phyloP scores from a whole-genome alignment of 1,140 invertebrate genomes.

The Lasioglossum albipes region DNA sequence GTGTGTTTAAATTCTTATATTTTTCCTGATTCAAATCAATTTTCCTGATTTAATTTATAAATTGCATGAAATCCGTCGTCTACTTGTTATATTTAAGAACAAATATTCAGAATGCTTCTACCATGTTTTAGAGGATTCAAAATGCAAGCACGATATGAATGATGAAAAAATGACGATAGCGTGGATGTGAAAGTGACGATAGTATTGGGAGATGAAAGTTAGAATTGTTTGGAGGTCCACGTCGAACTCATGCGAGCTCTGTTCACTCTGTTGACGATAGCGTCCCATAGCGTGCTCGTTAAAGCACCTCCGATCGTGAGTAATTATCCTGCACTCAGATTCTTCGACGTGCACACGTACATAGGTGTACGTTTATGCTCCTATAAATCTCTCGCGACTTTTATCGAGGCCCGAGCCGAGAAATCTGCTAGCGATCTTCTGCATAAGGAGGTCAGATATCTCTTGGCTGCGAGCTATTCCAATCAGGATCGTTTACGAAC shows the following conservation, averaged over 20 bases:
- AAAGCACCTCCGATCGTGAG: conserved; percentile 7
- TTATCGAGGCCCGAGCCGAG: not conserved
- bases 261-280: not conserved
- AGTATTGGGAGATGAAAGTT: too few species aligned
- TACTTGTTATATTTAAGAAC: too few species aligned
- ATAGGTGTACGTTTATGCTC: not conserved
- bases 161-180: too few species aligned
- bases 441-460: conserved; percentile 4
- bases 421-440: not conserved
- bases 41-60: too few species aligned
- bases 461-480: not conserved
- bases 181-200: too few species aligned
- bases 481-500: not conserved
- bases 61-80: too few species aligned
- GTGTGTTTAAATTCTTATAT: too few species aligned
- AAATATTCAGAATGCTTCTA: too few species aligned
- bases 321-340: not conserved
- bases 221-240: not conserved
- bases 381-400: conserved; percentile 33
- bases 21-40: too few species aligned
- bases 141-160: too few species aligned
- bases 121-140: too few species aligned
- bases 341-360: not conserved
- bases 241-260: not conserved
- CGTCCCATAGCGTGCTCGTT: conserved; percentile 4